Evolutionary conservation across 2,797 vertebrate genomes (phyloP), one percentile per base, ranked within the genome.

Genomic region (Sebastolobus alascanus): DNA sequence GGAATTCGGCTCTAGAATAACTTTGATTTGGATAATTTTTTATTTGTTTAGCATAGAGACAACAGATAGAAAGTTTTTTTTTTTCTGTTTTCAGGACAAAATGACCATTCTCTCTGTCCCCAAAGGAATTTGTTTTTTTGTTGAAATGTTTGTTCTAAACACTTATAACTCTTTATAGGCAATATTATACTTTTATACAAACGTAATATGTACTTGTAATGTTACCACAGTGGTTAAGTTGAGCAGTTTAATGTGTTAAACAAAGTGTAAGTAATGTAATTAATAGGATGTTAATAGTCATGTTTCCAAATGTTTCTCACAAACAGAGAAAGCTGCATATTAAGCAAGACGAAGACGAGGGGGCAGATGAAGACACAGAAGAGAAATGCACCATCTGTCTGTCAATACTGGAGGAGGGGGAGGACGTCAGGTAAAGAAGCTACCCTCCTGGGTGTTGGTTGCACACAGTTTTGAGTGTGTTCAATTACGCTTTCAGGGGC

Each of bases 361-460:
- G 96, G 61, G 97, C 97, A 69, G 99, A 99, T 76, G 99, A 99
- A 94, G 99, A 99, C 91, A 99, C 98, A 3, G 98, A 99, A 94
- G 98, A 99, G 94, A 99, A 99, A 87, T 99, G 99, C 94, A 99
- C 98, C 94, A 99, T 99, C 94, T 99, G 99, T 94, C 96, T 99
- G 93, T 99, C 99, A 87, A 97, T 99, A 95, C 93, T 99, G 95
- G 99, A 99, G 94, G 99, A 99, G 96, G 99, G 98, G 89, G 99
- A 99, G 97, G 92, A 92, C 16, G 92, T 94, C 89, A 94, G 93
- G 94, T 95, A 91, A 93, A 83, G 31, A 46, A 46, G n/a, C 22
- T 63, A 11, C 70, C 78, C 84, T 77, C 82, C 61, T 69, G 84
- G 86, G 82, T 79, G 55, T 89, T 78, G 9, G 37, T 8, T 31